Base-by-base conservation (phyloP, 2,113 vertebrate genomes). In the Peromyscus polionotus region DNA sequence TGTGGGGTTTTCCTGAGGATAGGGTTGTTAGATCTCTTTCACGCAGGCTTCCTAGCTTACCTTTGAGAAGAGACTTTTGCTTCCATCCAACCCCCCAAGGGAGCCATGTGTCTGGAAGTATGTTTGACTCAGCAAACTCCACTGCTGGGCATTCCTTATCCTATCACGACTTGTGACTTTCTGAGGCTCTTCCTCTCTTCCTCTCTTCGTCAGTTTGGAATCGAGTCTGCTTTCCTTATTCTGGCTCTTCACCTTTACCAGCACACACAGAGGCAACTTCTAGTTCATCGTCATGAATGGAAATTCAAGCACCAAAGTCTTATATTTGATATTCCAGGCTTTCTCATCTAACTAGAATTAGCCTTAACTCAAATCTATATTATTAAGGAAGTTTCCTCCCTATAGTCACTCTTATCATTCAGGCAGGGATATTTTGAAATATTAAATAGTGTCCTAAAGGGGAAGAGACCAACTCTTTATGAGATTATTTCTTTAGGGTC, bases 311-410 rank as follows among this genome's bases (percentile, higher is more conserved):
- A 87, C 19, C 85, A 87, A 68, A 36, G 93, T 94, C 88, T 85
- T 91, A 91, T n/a, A 68, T 22, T 95, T 91, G 87, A 95, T 95
- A 96, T 81, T 96, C n/a, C 85, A 83, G 26, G 65, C 39, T 90
- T 73, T n/a, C 13, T 94, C 36, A 57, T 20, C 8, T 93, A 33
- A 61, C n/a, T 77, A 36, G 86, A 96, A 96, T 91, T 95, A 93
- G 12, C 51, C 10, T 94, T 97, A 93, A 92, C 12, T 20, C 33
- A 68, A 68, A 33, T 68, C 77, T 75, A 92, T 28, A 42, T 65
- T 91, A 86, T 94, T 24, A 88, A 88, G 67, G 28, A 93, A 80
- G 83, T 88, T 95, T 97, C 94, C 68, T 81, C 83, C 39, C 63
- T 65, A 94, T 83, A 85, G 19, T 90, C 65, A 90, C 14, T 95